A percentile compares a stretch with the other conserved stretches of the same genome.
phyloP scores from a whole-genome alignment of 2,113 vertebrate genomes.

The Clupea harengus region DNA sequence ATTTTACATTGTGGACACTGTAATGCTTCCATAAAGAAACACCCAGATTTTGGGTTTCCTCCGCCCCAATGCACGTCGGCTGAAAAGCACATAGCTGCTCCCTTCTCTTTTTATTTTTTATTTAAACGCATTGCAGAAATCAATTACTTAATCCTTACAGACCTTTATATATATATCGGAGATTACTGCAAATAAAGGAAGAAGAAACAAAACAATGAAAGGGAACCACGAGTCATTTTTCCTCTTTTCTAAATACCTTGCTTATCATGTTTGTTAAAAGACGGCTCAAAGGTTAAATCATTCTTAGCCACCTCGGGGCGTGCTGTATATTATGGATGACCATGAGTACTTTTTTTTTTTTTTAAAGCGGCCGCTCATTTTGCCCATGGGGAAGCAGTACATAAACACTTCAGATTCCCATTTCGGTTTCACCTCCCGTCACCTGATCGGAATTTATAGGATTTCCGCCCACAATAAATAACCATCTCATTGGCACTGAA shows the following conservation, averaged over 20 bases:
- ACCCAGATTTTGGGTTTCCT: too few relatives aligned
- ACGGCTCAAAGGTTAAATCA: not conserved
- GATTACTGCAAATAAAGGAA: not conserved
- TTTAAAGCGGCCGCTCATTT: not conserved
- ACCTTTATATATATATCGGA: not conserved
- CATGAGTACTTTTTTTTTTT: not conserved
- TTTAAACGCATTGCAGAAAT: not conserved
- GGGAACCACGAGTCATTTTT: not conserved
- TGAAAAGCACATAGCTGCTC: too few relatives aligned
- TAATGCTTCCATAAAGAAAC: too few relatives aligned
- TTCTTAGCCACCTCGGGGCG: not conserved
- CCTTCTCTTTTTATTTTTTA: too few relatives aligned
- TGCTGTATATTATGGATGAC: not conserved
- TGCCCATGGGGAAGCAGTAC: not conserved
- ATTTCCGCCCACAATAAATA: not conserved
- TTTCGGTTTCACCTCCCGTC: not conserved
- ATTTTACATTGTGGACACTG: too few relatives aligned
- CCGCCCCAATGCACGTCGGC: too few relatives aligned
- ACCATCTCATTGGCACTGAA: not conserved
- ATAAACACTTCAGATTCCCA: not conserved
- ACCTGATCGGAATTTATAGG: not conserved
- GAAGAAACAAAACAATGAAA: not conserved
- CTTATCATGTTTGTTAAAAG: not conserved
- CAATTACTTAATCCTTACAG: not conserved
- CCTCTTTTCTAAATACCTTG: not conserved